These are phyloP conservation scores for Tragelaphus imberbis DNA, from an alignment of 2,113 vertebrate species.

Conservation along the genomic window DNA sequence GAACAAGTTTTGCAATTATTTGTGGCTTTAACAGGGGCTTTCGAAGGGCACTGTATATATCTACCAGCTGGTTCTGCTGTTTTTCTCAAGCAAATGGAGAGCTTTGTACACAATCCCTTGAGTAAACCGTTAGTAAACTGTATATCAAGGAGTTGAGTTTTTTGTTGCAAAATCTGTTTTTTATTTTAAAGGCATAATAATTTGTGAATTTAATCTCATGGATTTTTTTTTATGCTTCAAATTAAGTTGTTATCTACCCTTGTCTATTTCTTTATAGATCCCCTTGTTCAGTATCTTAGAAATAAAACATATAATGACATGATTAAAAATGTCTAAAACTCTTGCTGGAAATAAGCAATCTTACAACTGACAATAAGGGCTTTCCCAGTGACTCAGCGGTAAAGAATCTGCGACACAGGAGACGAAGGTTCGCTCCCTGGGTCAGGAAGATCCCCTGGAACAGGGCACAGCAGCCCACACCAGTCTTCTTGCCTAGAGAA, in stretches of 20 bases:
- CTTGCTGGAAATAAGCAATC: neutral
- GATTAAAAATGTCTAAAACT: constrained; percentile 15
- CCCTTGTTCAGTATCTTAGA: neutral
- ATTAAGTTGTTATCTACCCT: neutral
- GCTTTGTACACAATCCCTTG: constrained; percentile 60
- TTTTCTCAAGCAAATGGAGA: constrained; percentile 25
- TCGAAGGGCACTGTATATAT: constrained; percentile 62
- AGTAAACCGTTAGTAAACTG: constrained; percentile 57
- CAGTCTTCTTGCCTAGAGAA: neutral
- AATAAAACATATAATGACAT: constrained; percentile 35
- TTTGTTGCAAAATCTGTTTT: constrained; percentile 52
- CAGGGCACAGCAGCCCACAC: neutral
- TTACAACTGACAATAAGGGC: neutral
- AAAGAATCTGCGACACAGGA: neutral
- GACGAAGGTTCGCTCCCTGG: neutral
- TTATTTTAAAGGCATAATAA: constrained; percentile 39
- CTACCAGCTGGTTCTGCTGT: constrained; percentile 65
- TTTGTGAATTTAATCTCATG: neutral
- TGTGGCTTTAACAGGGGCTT: constrained; percentile 65
- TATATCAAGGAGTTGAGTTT: constrained; percentile 41
- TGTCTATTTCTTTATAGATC: neutral
- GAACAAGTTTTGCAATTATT: constrained; percentile 72
- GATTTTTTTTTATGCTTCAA: neutral
- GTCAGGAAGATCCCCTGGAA: neutral
- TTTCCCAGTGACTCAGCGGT: neutral